These are phyloP conservation scores for Sinocyclocheilus maitianheensis DNA, from an alignment of 2,113 vertebrate species.

Conservation along the genomic window DNA sequence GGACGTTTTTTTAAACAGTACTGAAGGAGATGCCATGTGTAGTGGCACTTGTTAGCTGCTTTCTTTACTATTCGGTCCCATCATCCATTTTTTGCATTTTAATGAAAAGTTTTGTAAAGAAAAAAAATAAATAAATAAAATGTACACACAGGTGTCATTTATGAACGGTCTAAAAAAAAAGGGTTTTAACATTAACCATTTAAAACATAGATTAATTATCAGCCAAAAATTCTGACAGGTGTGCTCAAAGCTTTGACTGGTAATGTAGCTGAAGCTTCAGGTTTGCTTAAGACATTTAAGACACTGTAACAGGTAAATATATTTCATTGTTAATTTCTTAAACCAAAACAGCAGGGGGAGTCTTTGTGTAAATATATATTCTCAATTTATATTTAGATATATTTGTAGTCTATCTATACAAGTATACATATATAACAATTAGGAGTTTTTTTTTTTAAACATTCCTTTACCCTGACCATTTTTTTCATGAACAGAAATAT, in stretches of 20 bases:
- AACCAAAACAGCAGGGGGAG: constrained; percentile 66
- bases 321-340: constrained; percentile 39
- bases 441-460: constrained; percentile 62
- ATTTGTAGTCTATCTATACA: constrained; percentile 66
- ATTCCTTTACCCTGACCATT: constrained; percentile 74
- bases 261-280: constrained; percentile 4
- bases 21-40: not conserved
- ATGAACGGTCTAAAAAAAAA: not conserved
- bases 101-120: not conserved
- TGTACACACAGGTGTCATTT: no score
- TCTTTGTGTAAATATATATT: constrained; percentile 74
- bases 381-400: constrained; percentile 58
- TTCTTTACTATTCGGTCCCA: no score
- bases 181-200: not conserved
- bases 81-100: not conserved
- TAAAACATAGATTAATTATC: no score
- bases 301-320: constrained; percentile 22
- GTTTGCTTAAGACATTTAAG: constrained; percentile 13
- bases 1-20: not conserved
- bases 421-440: constrained; percentile 65
- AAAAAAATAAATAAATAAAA: no score
- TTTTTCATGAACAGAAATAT: constrained; percentile 58
- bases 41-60: not conserved
- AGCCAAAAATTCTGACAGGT: not conserved
- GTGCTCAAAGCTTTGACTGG: not conserved